These are phyloP conservation scores for Amphilophus citrinellus DNA, from an alignment of 2,113 vertebrate genomes.

Conservation along the genomic window DNA sequence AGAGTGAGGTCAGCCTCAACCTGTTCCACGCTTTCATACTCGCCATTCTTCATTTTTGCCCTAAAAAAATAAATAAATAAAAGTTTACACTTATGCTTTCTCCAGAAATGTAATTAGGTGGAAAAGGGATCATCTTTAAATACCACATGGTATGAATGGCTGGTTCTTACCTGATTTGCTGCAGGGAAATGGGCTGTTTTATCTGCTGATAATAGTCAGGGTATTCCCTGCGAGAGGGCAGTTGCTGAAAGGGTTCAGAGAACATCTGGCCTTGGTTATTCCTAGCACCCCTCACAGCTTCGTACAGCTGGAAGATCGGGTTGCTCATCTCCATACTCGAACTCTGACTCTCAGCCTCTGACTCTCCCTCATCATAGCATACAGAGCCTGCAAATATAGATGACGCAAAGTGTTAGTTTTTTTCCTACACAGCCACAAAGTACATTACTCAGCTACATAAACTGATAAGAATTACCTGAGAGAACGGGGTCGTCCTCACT, in stretches of 20 bases:
- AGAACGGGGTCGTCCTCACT: slow-evolving; percentile 95
- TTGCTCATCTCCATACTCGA: slow-evolving; percentile 93
- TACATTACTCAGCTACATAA: background rate
- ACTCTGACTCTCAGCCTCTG: slow-evolving; percentile 93
- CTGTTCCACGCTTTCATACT: slow-evolving; percentile 94
- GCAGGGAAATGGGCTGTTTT: slow-evolving; percentile 93
- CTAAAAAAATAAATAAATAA: slow-evolving; percentile 71
- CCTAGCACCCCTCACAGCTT: slow-evolving; percentile 90
- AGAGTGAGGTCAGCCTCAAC: slow-evolving; percentile 92
- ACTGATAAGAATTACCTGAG: slow-evolving; percentile 83
- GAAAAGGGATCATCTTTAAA: background rate
- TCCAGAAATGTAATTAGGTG: background rate
- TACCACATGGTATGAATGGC: background rate
- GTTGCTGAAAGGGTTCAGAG: slow-evolving; percentile 94
- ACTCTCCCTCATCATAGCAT: slow-evolving; percentile 94
- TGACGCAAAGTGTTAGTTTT: background rate
- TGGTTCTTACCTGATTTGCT: slow-evolving; percentile 90
- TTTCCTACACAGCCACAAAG: background rate
- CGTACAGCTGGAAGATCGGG: slow-evolving; percentile 96
- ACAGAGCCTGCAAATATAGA: slow-evolving; percentile 74
- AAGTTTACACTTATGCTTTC: background rate
- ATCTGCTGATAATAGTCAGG: slow-evolving; percentile 99
- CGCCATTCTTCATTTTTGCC: slow-evolving; percentile 93
- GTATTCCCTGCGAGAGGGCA: slow-evolving; percentile 96
- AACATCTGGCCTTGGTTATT: slow-evolving; percentile 96